A percentile compares a stretch with the other conserved stretches of the same genome.
phyloP scores from a whole-genome alignment of 1,140 invertebrate genomes.

The Tetragnatha versicolor region DNA sequence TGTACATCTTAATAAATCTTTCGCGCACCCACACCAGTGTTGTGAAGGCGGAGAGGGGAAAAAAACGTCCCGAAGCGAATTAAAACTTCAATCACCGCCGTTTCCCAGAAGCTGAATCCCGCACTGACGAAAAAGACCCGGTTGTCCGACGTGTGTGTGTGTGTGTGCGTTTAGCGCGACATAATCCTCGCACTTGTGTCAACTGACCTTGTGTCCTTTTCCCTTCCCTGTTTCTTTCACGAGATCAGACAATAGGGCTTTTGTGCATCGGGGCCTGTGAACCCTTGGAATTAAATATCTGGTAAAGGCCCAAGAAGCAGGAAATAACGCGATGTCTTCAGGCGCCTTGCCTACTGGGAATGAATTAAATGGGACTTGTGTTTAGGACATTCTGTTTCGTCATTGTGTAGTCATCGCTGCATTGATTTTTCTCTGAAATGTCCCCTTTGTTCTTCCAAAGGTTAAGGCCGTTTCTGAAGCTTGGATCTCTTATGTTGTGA shows the following conservation, averaged over 20 bases:
- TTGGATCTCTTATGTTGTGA: no score
- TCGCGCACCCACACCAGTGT: background rate
- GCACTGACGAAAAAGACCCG: background rate
- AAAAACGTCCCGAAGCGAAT: background rate
- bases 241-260: conserved; percentile 7
- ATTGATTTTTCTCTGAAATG: no score
- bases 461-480: no score
- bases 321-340: conserved; percentile 25
- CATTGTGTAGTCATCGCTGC: no score
- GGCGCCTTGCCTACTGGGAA: background rate
- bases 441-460: no score
- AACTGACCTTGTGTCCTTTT: conserved; percentile 41
- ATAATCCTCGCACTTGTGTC: conserved; percentile 23
- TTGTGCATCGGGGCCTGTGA: conserved; percentile 9
- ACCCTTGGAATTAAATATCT: conserved; percentile 28
- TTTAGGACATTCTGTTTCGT: no score
- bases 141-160: background rate
- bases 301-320: background rate
- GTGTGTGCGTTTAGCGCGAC: background rate
- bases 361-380: no score
- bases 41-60: background rate
- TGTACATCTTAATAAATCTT: background rate
- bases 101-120: conserved; percentile 5
- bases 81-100: conserved; percentile 10
- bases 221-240: background rate